Conservation (phyloP, 2,797 vertebrate genomes). For the Mallotus villosus region DNA sequence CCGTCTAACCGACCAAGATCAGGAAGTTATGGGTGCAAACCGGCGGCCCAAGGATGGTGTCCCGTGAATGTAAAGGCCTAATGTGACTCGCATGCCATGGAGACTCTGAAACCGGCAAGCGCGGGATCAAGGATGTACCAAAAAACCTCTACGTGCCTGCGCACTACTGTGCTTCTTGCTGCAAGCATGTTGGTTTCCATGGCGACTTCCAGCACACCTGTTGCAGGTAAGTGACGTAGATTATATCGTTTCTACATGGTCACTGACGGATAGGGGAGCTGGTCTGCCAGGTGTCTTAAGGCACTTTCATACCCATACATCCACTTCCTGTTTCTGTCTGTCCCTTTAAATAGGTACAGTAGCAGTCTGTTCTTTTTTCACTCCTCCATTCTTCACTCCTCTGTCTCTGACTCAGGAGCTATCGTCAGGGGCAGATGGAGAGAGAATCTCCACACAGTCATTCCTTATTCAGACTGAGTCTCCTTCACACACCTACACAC, state of each 20-base stretch:
- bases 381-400: not conserved
- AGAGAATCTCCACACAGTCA: not conserved
- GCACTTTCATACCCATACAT: not conserved
- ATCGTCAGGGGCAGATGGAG: constrained; percentile 22
- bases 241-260: not conserved
- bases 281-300: not conserved
- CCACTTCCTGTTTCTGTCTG: not conserved
- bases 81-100: constrained; percentile 48
- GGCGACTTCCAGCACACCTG: constrained; percentile 59
- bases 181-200: constrained; percentile 56
- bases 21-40: constrained; percentile 16
- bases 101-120: constrained; percentile 42
- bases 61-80: constrained; percentile 31
- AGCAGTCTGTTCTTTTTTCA: not conserved
- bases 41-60: constrained; percentile 17
- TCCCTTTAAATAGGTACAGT: not conserved
- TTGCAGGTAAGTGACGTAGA: constrained; percentile 60
- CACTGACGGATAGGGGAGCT: not conserved
- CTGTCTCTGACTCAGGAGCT: not conserved
- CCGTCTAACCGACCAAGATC: constrained; percentile 43
- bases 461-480: not conserved
- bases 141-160: constrained; percentile 27
- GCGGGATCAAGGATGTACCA: constrained; percentile 49
- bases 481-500: not conserved
- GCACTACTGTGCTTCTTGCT: constrained; percentile 45